A percentile compares a stretch with the other conserved stretches of the same genome.
Conservation (phyloP, 2,888 invertebrate genomes). For the Chymomyza procnemis region DNA sequence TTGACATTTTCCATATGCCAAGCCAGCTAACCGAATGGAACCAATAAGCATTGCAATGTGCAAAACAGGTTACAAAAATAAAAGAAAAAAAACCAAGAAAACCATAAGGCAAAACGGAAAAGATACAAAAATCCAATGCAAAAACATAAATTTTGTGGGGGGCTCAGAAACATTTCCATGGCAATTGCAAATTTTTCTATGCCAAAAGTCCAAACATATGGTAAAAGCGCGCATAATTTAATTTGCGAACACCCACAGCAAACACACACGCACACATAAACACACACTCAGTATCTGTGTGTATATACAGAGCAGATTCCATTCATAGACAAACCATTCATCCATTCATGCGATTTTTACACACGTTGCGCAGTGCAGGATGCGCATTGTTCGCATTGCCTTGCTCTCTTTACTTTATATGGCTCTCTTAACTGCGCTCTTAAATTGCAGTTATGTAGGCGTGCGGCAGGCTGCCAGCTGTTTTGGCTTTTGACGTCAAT, state of each 20-base stretch:
- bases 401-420: neutral
- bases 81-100: constrained; percentile 35
- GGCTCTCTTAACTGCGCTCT: constrained; percentile 36
- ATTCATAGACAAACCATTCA: constrained; percentile 55
- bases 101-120: constrained; percentile 39
- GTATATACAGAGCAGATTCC: constrained; percentile 36
- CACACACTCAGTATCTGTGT: neutral
- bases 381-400: constrained; percentile 48
- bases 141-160: neutral
- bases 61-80: constrained; percentile 65
- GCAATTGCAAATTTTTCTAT: constrained; percentile 54
- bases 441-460: constrained; percentile 48
- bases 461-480: constrained; percentile 50
- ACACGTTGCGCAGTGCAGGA: constrained; percentile 71
- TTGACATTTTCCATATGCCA: constrained; percentile 58
- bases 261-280: constrained; percentile 5
- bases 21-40: constrained; percentile 28
- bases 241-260: constrained; percentile 40
- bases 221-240: constrained; percentile 68
- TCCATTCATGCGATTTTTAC: constrained; percentile 65
- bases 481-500: constrained; percentile 59
- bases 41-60: constrained; percentile 54
- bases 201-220: constrained; percentile 61
- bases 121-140: constrained; percentile 9
- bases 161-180: constrained; percentile 36